phyloP scores from a whole-genome alignment of 2,888 invertebrate species.

The Platycheirus rosarum region DNA sequence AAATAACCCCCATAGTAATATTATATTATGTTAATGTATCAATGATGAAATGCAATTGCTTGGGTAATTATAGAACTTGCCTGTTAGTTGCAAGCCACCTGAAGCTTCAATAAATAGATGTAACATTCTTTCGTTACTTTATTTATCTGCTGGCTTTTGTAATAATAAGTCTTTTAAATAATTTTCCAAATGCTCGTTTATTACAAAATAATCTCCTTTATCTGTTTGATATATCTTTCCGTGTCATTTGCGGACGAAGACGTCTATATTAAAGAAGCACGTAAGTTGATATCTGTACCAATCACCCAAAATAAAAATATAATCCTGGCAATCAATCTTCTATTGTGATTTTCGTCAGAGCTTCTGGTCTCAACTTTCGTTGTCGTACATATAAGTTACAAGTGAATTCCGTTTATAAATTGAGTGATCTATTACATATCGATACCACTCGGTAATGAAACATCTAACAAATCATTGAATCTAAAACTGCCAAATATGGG shows the following conservation, averaged over 20 bases:
- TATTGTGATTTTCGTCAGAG: neutral
- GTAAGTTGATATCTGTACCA: slow-evolving; percentile 40
- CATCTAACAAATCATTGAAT: slow-evolving; percentile 8
- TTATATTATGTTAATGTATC: slow-evolving; percentile 30
- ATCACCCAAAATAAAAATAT: neutral
- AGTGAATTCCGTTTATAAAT: slow-evolving; percentile 2
- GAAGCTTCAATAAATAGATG: slow-evolving; percentile 55
- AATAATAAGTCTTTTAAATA: slow-evolving; percentile 6
- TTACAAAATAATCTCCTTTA: slow-evolving; percentile 14
- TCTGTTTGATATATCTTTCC: slow-evolving; percentile 21
- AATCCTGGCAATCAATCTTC: slow-evolving; percentile 14
- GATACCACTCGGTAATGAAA: neutral
- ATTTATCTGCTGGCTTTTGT: slow-evolving; percentile 26
- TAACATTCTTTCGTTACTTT: slow-evolving; percentile 1
- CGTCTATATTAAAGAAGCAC: slow-evolving; percentile 41
- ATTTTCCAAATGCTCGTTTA: slow-evolving; percentile 17
- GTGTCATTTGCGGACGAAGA: slow-evolving; percentile 27
- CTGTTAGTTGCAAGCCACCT: neutral
- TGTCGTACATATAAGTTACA: neutral
- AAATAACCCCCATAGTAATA: slow-evolving; percentile 30
- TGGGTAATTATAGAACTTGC: slow-evolving; percentile 39
- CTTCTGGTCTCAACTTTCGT: neutral
- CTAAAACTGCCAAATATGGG: neutral
- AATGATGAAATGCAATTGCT: slow-evolving; percentile 2
- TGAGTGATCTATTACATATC: slow-evolving; percentile 11